These are phyloP conservation scores for Ommatoiulus sabulosus DNA, from an alignment of 2,888 invertebrate species.

Conservation along the genomic window DNA sequence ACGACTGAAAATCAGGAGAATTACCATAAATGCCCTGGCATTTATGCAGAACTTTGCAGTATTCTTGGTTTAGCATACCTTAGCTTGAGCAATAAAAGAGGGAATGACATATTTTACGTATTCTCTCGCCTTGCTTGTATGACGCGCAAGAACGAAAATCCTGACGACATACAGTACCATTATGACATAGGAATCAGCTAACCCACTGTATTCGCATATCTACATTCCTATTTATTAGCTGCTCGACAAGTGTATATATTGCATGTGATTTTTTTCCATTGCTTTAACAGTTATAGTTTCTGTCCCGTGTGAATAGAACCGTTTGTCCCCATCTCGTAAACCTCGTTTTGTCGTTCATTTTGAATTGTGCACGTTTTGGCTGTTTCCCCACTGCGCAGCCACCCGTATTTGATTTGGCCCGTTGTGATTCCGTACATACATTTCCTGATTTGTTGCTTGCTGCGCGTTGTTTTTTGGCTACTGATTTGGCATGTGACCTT, in stretches of 20 bases:
- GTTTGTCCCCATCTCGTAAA: neutral
- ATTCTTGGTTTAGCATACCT: too few relatives aligned
- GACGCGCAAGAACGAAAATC: too few relatives aligned
- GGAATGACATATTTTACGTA: too few relatives aligned
- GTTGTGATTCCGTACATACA: neutral
- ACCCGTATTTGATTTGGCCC: neutral
- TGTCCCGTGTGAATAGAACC: neutral
- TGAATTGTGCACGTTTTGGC: conserved; percentile 46
- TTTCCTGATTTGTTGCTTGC: conserved; percentile 48
- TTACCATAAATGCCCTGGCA: too few relatives aligned
- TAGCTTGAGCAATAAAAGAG: too few relatives aligned
- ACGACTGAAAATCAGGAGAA: too few relatives aligned
- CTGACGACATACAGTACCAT: too few relatives aligned
- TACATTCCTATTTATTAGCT: neutral
- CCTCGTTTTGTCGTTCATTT: conserved; percentile 11
- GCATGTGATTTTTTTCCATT: neutral
- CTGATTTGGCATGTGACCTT: conserved; percentile 47
- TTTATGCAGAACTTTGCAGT: too few relatives aligned
- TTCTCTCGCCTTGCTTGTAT: too few relatives aligned
- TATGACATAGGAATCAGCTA: too few relatives aligned
- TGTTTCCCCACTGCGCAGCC: neutral
- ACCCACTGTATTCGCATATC: neutral
- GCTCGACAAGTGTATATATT: neutral
- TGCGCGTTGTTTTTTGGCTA: conserved; percentile 38
- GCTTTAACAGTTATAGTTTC: conserved; percentile 6